Evolutionary conservation across 2,113 vertebrate species (phyloP), one percentile per base, ranked within the genome.

Genomic region (Urocitellus parryii): DNA sequence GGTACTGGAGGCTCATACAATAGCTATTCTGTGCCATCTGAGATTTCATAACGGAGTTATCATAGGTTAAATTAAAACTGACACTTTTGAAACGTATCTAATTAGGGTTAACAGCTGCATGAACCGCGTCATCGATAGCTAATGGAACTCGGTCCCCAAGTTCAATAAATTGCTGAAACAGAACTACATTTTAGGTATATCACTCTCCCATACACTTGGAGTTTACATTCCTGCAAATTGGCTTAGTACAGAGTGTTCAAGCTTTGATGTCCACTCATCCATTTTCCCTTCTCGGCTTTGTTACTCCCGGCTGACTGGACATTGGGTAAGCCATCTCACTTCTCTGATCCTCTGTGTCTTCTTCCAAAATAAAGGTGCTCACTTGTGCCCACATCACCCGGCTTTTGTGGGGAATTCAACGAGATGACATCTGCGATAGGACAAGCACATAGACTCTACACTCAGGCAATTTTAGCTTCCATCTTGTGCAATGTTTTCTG

Each of bases 21-120:
- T 97, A 97, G 96, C 98, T 97, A 98, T 98, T 97, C 96, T 98
- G 97, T 97, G 98, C 96, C 88, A 97, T 97, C 98, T 98, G 96
- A 90, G 96, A 97, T 98, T 99, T 98, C 98, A 98, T 98, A 98
- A 98, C 48, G 96, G 91, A 98, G 97, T 98, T 98, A 98, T 99
- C 98, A 97, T 97, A 98, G 91, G 96, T 98, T 98, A 98, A 98
- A 98, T 98, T 98, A 98, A 98, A 97, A 96, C 96, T 93, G 98
- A 98, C 98, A 90, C 98, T 98, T 97, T 97, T 96, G 97, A 96
- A 81, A 97, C 91, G 93, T 51, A 70, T 88, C 97, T 98, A 98
- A 97, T 98, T 98, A 98, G 95, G 92, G 96, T 98, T 98, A 97
- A 86, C 83, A 96, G 97, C 95, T 90, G 68, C 45, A 25, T 93